Conservation (phyloP, 2,888 invertebrate genomes). For the Microdon myrmicae region DNA sequence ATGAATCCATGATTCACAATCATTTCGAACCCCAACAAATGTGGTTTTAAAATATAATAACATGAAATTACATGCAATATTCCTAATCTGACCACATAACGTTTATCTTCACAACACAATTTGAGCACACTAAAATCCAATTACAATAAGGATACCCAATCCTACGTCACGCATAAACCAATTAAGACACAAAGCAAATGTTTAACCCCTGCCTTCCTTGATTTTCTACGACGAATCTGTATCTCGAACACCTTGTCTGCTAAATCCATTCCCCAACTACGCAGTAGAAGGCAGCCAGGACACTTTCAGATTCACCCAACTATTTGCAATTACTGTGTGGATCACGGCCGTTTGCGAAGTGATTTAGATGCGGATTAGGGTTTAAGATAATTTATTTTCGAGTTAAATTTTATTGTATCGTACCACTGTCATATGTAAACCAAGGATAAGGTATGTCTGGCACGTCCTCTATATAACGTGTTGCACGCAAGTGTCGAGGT, state of each 20-base stretch:
- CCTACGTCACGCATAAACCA: too few species aligned
- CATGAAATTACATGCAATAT: too few species aligned
- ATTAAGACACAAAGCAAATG: too few species aligned
- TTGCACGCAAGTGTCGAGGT: not conserved
- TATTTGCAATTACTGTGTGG: conserved; percentile 4
- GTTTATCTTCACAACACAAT: too few species aligned
- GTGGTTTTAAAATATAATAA: too few species aligned
- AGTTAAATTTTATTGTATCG: conserved; percentile 13
- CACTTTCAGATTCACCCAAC: too few species aligned
- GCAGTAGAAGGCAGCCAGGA: not conserved
- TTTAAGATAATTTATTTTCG: conserved; percentile 31
- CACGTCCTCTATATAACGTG: not conserved
- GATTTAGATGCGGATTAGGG: conserved; percentile 28
- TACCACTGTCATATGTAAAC: not conserved
- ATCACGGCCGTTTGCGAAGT: conserved; percentile 15
- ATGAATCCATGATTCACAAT: too few species aligned
- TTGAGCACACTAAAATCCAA: too few species aligned
- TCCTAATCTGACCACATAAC: too few species aligned
- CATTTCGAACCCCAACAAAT: too few species aligned
- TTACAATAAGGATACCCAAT: too few species aligned
- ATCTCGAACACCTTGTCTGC: not conserved
- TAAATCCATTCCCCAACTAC: not conserved
- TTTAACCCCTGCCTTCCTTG: conserved; percentile 2
- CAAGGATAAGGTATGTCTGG: not conserved
- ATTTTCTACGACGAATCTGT: conserved; percentile 1